A percentile compares a stretch with the other conserved stretches of the same genome.
Conservation (phyloP, 2,113 vertebrate genomes). For the Isurus oxyrinchus region DNA sequence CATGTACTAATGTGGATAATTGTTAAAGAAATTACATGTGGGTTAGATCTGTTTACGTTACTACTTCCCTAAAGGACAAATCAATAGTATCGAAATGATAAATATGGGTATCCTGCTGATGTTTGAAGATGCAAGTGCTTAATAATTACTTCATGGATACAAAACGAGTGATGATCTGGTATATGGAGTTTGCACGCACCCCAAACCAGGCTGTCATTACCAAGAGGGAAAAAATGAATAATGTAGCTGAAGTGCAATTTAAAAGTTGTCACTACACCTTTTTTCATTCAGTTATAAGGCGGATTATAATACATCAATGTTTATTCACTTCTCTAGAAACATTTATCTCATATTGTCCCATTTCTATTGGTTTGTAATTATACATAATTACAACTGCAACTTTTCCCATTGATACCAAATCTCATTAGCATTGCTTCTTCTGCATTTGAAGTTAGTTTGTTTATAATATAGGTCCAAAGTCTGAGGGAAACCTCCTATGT, state of each 20-base stretch:
- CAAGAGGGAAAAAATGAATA: not conserved
- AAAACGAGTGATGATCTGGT: constrained; percentile 70
- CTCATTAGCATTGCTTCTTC: not conserved
- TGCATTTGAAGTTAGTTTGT: not conserved
- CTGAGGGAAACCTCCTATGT: not conserved
- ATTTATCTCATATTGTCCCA: not conserved
- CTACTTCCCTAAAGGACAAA: constrained; percentile 64
- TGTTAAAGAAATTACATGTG: constrained; percentile 77
- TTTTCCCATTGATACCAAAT: not conserved
- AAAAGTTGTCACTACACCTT: not conserved
- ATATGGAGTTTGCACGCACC: constrained; percentile 56
- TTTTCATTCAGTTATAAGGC: not conserved
- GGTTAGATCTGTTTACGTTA: constrained; percentile 73
- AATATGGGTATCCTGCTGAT: too few species aligned
- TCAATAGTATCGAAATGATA: constrained; percentile 66
- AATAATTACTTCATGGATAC: constrained; percentile 55
- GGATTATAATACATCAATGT: not conserved
- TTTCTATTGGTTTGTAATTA: not conserved
- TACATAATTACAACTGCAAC: not conserved
- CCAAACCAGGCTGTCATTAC: constrained; percentile 54
- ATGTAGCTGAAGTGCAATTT: not conserved
- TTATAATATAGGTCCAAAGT: not conserved
- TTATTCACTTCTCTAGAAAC: not conserved
- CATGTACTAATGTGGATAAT: constrained; percentile 79
- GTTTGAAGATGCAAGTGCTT: too few species aligned